A percentile compares a stretch with the other conserved stretches of the same genome.
Conservation (phyloP, 2,888 invertebrate genomes). For the Saturnia japonica region DNA sequence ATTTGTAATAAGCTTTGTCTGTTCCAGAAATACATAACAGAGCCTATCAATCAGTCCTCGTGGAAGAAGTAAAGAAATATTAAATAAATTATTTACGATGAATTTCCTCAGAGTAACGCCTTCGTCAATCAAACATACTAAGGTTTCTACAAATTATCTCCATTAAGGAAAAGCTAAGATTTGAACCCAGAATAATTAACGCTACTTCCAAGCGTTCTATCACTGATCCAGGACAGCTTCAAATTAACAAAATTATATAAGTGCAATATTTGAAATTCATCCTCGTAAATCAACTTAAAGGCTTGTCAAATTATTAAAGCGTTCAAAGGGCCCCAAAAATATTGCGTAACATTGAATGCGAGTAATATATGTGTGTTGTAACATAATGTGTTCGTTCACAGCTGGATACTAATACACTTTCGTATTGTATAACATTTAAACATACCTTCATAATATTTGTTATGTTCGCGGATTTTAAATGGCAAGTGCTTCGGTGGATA, state of each 20-base stretch:
- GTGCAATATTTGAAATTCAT: not conserved
- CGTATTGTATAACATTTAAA: conserved; percentile 15
- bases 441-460: conserved; percentile 13
- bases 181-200: not conserved
- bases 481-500: not conserved
- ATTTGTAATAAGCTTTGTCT: too few relatives aligned
- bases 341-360: conserved; percentile 30
- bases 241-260: not conserved
- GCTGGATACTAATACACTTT: conserved; percentile 19
- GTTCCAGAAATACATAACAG: too few relatives aligned
- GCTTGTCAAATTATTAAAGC: conserved; percentile 20
- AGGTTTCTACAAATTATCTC: too few relatives aligned
- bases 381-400: conserved; percentile 11
- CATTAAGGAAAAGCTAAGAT: too few relatives aligned
- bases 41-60: too few relatives aligned
- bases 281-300: conserved; percentile 5
- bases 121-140: too few relatives aligned
- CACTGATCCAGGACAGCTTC: not conserved
- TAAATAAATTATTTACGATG: too few relatives aligned
- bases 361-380: conserved; percentile 28
- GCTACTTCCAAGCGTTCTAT: not conserved
- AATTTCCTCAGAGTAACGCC: too few relatives aligned
- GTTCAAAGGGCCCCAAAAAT: conserved; percentile 31
- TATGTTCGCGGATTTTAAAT: conserved; percentile 10
- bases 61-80: too few relatives aligned